Base-by-base conservation (phyloP, 2,888 invertebrate genomes). In the Acanthosepion pharaonis region DNA sequence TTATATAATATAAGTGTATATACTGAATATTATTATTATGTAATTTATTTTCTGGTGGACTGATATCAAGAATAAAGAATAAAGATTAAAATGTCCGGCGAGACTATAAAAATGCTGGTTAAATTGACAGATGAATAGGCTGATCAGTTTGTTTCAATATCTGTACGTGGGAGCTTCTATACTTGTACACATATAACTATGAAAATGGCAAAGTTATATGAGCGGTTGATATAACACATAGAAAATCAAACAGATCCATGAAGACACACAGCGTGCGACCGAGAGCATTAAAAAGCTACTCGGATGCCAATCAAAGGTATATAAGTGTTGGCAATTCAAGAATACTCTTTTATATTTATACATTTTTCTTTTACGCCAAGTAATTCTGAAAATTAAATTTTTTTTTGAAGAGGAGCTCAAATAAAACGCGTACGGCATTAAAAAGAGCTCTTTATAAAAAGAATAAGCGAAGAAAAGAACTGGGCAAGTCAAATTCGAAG, bases 311-410 rank as follows among this genome's bases (percentile, higher is more conserved):
- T 78, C 78, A 78, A 78, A 78, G 78, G n/a, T 78, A 33, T n/a
- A 78, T 78, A 64, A 64, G 78, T 78, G 78, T 78, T n/a, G 15
- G n/a, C 78, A n/a, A 78, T 78, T 78, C 78, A 33, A 78, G 78
- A 78, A 18, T 33, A 78, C 33, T 78, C 78, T n/a, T 78, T n/a
- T 33, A 15, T n/a, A n/a, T 78, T n/a, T 78, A 78, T n/a, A 78
- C n/a, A 78, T 78, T 78, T 78, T 78, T 78, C n/a, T n/a, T 78
- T n/a, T 78, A 15, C 33, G 25, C 59, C 59, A 59, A 59, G 59
- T 33, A 78, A 78, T 78, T 78, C 78, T 78, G 78, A 78, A 78
- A 78, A 78, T 78, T 78, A 59, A 59, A 78, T 78, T 78, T 78
- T 78, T 78, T 78, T 78, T 8, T 78, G n/a, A 78, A 78, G n/a